Conservation (phyloP, 1,140 invertebrate species). For the Drosophila insularis region DNA sequence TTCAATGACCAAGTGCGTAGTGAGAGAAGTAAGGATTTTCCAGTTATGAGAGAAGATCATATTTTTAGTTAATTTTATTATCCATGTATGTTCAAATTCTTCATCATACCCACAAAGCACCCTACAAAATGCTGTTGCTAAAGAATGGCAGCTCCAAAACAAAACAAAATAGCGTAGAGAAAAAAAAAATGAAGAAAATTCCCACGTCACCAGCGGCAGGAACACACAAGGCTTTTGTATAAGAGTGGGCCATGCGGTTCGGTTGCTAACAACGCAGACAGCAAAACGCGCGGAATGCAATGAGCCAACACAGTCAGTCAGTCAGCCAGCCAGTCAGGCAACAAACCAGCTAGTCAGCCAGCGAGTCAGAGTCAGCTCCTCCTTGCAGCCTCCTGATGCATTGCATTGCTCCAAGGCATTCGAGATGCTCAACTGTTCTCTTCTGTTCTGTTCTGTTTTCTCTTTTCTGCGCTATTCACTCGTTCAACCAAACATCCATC, state of each 20-base stretch:
- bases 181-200: neutral
- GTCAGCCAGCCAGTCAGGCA: neutral
- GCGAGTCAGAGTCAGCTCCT: constrained; percentile 1
- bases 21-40: too few relatives aligned
- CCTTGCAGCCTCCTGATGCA: constrained; percentile 9
- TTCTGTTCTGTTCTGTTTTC: neutral
- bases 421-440: constrained; percentile 9
- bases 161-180: neutral
- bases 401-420: constrained; percentile 31
- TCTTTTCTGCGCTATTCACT: neutral
- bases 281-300: constrained; percentile 30
- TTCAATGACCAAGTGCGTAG: too few relatives aligned
- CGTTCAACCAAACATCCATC: constrained; percentile 26
- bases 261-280: constrained; percentile 33
- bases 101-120: neutral
- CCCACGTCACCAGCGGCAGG: constrained; percentile 14
- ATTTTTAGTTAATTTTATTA: too few relatives aligned
- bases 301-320: constrained; percentile 30
- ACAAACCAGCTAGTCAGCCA: neutral
- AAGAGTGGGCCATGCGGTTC: constrained; percentile 49
- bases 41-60: too few relatives aligned
- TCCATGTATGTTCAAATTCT: too few relatives aligned
- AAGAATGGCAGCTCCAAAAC: constrained; percentile 34
- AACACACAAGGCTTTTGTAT: constrained; percentile 57
- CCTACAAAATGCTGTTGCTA: constrained; percentile 29